Conservation (phyloP, 2,888 invertebrate genomes). For the Brachyptera putata region DNA sequence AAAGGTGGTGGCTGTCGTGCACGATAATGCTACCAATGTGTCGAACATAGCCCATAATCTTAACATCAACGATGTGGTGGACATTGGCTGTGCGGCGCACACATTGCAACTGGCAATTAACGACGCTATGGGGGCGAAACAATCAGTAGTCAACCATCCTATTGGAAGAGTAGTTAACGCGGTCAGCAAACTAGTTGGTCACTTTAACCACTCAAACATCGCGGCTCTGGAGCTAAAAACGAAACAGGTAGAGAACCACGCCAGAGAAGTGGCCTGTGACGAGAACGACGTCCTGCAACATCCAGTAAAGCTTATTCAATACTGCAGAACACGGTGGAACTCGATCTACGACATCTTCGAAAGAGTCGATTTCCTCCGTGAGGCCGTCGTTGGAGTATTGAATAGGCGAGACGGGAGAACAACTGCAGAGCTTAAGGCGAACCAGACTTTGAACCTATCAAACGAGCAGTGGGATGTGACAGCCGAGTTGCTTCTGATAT, state of each 20-base stretch:
- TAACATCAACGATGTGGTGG: neutral
- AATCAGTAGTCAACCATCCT: neutral
- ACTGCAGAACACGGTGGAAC: neutral
- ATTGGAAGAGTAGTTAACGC: constrained; percentile 2
- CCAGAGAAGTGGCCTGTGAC: too few relatives aligned
- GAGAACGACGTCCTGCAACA: too few relatives aligned
- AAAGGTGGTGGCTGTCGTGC: constrained; percentile 28
- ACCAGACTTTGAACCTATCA: too few relatives aligned
- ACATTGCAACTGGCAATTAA: constrained; percentile 20
- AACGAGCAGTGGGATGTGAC: too few relatives aligned
- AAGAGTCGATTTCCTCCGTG: neutral
- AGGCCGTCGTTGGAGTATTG: neutral
- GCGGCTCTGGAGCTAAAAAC: constrained; percentile 16
- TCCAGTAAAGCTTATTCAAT: neutral
- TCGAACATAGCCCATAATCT: neutral
- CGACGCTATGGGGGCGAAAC: constrained; percentile 4
- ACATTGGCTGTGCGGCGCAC: constrained; percentile 19
- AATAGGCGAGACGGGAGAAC: too few relatives aligned
- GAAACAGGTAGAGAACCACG: too few relatives aligned
- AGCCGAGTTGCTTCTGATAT: too few relatives aligned
- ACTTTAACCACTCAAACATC: constrained; percentile 23
- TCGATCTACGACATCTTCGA: neutral
- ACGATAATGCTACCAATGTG: constrained; percentile 31
- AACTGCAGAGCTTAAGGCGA: too few relatives aligned
- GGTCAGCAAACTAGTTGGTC: constrained; percentile 21